Conservation (phyloP, 2,888 invertebrate species). For the Rhagonycha fulva region DNA sequence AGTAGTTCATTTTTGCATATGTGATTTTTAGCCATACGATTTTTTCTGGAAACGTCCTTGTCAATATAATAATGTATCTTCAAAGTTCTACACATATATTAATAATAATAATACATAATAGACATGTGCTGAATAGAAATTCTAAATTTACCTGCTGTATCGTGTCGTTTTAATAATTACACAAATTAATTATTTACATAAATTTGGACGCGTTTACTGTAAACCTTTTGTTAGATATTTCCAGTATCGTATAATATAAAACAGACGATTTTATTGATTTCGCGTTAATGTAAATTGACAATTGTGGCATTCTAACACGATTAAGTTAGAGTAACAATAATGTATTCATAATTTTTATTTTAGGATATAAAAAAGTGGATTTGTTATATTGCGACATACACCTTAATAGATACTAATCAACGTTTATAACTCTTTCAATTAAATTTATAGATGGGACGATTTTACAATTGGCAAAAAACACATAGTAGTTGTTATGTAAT, state of each 20-base stretch:
- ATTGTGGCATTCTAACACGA: not conserved
- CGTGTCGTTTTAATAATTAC: not conserved
- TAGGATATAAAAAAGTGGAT: not conserved
- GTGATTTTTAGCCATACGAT: not conserved
- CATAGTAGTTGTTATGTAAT: no score
- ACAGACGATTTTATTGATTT: not conserved
- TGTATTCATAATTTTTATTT: not conserved
- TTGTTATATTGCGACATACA: not conserved
- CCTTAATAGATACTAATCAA: not conserved
- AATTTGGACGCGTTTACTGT: not conserved
- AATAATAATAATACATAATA: not conserved
- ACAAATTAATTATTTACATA: constrained; percentile 4
- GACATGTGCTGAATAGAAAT: not conserved
- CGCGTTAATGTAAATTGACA: not conserved
- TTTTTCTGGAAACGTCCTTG: not conserved
- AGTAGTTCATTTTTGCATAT: not conserved
- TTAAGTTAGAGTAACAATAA: not conserved
- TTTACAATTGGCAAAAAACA: no score
- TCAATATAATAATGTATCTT: not conserved
- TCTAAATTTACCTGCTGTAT: not conserved
- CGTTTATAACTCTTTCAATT: no score
- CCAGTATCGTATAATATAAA: not conserved
- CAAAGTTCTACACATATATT: not conserved
- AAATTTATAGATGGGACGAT: no score
- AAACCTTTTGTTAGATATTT: not conserved